Conservation (phyloP, 2,113 vertebrate species). For the Alouatta palliata region DNA sequence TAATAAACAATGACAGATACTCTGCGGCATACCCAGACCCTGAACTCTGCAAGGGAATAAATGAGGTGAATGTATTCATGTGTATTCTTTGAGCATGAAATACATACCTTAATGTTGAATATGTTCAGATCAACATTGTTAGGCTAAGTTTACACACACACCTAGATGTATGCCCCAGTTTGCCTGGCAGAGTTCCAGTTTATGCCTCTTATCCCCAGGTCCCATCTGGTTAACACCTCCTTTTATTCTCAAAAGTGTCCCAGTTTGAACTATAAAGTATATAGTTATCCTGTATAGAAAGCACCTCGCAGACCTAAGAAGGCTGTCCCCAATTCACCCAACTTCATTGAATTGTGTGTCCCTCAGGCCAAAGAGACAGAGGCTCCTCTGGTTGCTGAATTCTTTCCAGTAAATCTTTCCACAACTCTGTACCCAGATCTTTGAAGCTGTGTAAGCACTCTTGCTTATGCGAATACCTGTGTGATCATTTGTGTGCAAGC, state of each 20-base stretch:
- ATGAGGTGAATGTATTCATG: background rate
- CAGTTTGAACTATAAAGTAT: background rate
- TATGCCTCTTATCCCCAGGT: background rate
- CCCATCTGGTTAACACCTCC: background rate
- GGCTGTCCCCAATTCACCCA: background rate
- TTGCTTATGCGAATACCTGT: background rate
- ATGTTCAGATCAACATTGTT: background rate
- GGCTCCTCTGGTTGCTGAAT: background rate
- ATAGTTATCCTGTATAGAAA: background rate
- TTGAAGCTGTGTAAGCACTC: background rate
- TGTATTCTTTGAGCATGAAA: background rate
- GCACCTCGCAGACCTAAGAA: background rate
- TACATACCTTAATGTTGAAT: background rate
- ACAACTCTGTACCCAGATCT: background rate
- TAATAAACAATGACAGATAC: background rate
- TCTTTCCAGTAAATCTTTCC: background rate
- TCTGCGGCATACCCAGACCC: background rate
- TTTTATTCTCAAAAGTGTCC: background rate
- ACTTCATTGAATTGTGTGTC: background rate
- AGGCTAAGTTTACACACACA: background rate
- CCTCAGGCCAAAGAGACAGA: background rate
- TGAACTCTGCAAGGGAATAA: background rate
- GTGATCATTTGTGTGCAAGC: background rate
- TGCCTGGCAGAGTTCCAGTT: slow-evolving; percentile 23
- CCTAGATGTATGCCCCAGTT: slow-evolving; percentile 1